Conservation (phyloP, 2,888 invertebrate species). For the Lithophane socia region DNA sequence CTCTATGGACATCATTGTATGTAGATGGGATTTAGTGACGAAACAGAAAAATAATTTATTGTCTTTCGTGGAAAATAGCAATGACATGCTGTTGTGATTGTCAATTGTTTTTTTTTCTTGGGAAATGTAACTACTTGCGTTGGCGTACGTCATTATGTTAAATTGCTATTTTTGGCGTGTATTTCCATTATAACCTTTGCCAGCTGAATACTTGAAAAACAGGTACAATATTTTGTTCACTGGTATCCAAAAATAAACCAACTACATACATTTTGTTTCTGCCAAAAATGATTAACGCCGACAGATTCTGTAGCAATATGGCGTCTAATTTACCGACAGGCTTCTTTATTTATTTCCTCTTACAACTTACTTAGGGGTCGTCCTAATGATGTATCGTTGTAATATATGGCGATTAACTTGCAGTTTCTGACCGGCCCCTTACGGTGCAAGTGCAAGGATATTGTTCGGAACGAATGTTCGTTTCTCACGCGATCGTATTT, state of each 20-base stretch:
- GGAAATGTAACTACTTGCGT: slow-evolving; percentile 3
- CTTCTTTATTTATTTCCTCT: slow-evolving; percentile 74
- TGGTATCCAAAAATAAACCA: slow-evolving; percentile 8
- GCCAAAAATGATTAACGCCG: slow-evolving; percentile 73
- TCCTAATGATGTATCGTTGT: slow-evolving; percentile 80
- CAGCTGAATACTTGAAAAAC: not conserved
- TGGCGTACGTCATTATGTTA: not conserved
- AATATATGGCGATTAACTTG: slow-evolving; percentile 86
- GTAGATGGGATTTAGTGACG: slow-evolving; percentile 43
- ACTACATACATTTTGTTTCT: slow-evolving; percentile 30
- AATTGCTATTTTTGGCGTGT: not conserved
- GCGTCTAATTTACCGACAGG: slow-evolving; percentile 67
- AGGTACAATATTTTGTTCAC: not conserved
- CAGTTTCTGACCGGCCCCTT: slow-evolving; percentile 79
- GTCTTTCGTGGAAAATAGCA: slow-evolving; percentile 18
- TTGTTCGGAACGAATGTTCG: slow-evolving; percentile 75
- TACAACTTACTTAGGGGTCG: slow-evolving; percentile 71
- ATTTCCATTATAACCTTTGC: slow-evolving; percentile 7
- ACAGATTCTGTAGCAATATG: slow-evolving; percentile 65
- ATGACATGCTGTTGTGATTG: slow-evolving; percentile 8
- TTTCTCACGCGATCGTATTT: slow-evolving; percentile 85
- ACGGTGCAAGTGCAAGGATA: slow-evolving; percentile 79
- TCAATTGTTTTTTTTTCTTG: slow-evolving; percentile 7
- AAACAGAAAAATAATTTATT: slow-evolving; percentile 20
- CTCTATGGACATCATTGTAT: slow-evolving; percentile 50